Evolutionary conservation across 1,140 invertebrate genomes (phyloP).

Genomic region (Drosophila ambigua): DNA sequence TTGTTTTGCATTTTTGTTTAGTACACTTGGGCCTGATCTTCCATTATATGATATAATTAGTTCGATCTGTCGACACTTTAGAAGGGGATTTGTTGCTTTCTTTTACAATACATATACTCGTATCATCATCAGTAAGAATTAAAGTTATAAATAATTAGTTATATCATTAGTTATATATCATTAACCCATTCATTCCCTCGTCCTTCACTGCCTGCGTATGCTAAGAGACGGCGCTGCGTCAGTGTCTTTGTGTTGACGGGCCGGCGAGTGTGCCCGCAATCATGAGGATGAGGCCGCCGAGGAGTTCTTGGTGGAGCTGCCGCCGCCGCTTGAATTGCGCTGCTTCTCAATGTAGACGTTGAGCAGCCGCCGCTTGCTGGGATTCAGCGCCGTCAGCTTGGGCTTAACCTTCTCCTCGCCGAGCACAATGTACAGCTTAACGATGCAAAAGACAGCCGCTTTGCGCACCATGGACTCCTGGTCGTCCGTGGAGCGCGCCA

Average conservation of each 20-base stretch:
- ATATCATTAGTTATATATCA: conserved; percentile 50
- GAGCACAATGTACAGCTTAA: conserved; percentile 93
- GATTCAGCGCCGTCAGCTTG: conserved; percentile 90
- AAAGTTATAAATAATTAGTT: conserved; percentile 70
- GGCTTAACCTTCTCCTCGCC: conserved; percentile 93
- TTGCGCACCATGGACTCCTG: conserved; percentile 95
- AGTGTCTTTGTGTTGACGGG: conserved; percentile 58
- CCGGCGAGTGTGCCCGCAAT: conserved; percentile 59
- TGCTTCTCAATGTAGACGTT: conserved; percentile 82
- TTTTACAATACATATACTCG: conserved; percentile 38
- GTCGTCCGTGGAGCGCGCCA: conserved; percentile 95
- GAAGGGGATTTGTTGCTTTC: conserved; percentile 21
- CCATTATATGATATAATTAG: conserved; percentile 40
- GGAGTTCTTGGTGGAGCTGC: conserved; percentile 77
- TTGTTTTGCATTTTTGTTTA: conserved; percentile 4
- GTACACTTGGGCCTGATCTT: conserved; percentile 25
- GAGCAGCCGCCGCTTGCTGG: conserved; percentile 88
- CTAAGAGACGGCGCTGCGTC: conserved; percentile 27
- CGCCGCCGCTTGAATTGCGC: conserved; percentile 54
- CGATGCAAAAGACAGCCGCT: conserved; percentile 97
- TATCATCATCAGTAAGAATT: conserved; percentile 47
- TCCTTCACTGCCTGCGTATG: conserved; percentile 46
- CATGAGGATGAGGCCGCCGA: conserved; percentile 81
- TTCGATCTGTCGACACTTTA: conserved; percentile 29
- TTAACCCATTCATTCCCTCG: conserved; percentile 42